Base-by-base conservation (phyloP, 35 echinoderm and acorn worm genomes). In the Hemicentrotus pulcherrimus region DNA sequence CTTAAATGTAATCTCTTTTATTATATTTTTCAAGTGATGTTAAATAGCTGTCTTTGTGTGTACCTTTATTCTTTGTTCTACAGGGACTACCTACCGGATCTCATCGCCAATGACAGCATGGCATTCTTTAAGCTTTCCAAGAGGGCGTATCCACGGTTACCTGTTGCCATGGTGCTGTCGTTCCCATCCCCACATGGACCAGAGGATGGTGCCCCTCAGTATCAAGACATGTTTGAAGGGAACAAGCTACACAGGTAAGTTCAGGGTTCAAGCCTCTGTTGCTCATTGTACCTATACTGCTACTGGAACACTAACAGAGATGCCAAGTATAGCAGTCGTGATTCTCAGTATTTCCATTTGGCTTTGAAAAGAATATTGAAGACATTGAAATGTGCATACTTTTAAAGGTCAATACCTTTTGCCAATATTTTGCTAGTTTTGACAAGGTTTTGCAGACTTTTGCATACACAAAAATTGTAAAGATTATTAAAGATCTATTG, bases 31-130 rank as follows among this genome's bases (percentile, higher is more conserved):
- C 35, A 41, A 41, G 35, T 41, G 35, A 41, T 41, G 35, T 41
- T 41, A 41, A n/a, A 70, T 19, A 78, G 10, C 32, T 95, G 22
- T 78, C 24, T 22, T 6, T 28, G 5, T 28, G n/a, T n/a, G n/a
- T n/a, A n/a, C n/a, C n/a, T n/a, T n/a, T n/a, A 41, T 41, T 41
- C 3, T 41, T 41, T 96, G 5, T 90, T 91, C 9, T 47, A 46
- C 95, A 99, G 98, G 88, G 98, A 99, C 94, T 99, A 99, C 87
- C 94, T 99, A 22, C 97, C 98, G 24, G 98, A 99, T 92, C 92
- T 99, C 47, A 97, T 99, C 13, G 96, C 98, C 94, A 99, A 99
- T 92, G 98, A 99, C 94, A 99, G 98, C 95, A 16, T 99, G 24
- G 92, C 97, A 59, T 99, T 99, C 92, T 99, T 99, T 94, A 98